Percentiles rank a stretch among this genome's conserved stretches.
Conservation (phyloP, 2,113 vertebrate species). For the Lasiurus borealis region DNA sequence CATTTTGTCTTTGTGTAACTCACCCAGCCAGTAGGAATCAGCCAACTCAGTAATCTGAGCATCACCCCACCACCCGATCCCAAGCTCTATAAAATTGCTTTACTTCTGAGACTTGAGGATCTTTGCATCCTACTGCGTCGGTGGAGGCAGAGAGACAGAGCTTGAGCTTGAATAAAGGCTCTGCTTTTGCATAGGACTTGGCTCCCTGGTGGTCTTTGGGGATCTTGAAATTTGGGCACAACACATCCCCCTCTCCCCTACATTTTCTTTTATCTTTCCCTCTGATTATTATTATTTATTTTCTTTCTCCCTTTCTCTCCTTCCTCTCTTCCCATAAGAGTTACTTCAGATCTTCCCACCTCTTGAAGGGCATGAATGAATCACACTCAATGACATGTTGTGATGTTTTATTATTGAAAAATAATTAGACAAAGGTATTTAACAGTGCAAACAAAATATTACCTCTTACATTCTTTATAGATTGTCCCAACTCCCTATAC, state of each 20-base stretch:
- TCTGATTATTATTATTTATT: not conserved
- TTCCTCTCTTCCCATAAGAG: not conserved
- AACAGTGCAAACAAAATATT: not conserved
- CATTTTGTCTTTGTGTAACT: no score
- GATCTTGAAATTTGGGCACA: no score
- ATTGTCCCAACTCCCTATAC: not conserved
- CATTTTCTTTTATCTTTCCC: not conserved
- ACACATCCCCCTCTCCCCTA: not conserved
- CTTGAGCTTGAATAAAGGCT: no score
- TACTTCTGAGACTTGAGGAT: no score
- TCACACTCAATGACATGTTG: not conserved
- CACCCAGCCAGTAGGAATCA: no score
- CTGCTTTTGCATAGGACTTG: no score
- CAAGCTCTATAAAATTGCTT: no score
- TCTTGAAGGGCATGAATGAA: not conserved
- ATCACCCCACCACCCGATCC: no score
- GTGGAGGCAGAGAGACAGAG: no score
- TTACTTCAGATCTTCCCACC: not conserved
- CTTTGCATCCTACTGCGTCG: no score
- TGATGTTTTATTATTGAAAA: slow-evolving; percentile 12
- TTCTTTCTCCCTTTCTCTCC: not conserved
- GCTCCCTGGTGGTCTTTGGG: no score
- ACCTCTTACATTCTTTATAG: not conserved
- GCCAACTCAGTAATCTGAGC: no score
- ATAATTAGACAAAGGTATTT: not conserved